These are phyloP conservation scores for Acrocephalus scirpaceus DNA, from an alignment of 2,797 vertebrate species.

Conservation along the genomic window DNA sequence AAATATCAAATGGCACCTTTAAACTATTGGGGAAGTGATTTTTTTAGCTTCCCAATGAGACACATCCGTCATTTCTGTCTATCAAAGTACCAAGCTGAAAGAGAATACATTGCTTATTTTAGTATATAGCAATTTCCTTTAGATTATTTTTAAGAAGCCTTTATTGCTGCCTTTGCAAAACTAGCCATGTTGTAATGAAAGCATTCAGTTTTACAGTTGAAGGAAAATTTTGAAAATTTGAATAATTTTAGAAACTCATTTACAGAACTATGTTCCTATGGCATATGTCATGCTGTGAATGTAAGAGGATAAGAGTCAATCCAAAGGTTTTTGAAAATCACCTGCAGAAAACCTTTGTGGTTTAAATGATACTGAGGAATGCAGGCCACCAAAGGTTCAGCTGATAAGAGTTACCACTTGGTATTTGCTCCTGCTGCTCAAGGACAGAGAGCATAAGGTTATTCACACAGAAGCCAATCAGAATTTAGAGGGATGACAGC, in stretches of 20 bases:
- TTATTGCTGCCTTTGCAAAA: neutral
- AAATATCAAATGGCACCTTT: neutral
- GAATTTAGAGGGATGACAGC: neutral
- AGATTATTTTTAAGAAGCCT: neutral
- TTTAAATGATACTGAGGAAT: neutral
- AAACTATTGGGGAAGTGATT: neutral
- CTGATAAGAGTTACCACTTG: neutral
- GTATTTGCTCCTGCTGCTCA: neutral
- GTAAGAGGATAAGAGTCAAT: neutral
- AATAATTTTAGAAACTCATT: neutral
- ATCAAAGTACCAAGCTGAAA: neutral
- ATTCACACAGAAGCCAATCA: neutral
- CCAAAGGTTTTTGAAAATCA: neutral
- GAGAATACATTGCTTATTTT: neutral
- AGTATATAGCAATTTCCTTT: neutral
- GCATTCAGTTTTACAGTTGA: neutral
- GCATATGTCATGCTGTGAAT: neutral
- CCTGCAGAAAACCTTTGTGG: neutral
- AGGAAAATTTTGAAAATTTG: neutral
- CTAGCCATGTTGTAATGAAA: neutral
- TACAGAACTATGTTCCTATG: neutral
- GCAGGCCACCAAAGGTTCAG: neutral
- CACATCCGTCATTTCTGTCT: neutral
- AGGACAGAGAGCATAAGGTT: neutral
- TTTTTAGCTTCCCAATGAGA: neutral